phyloP scores from a whole-genome alignment of 1,140 invertebrate genomes.

The Samia ricini region DNA sequence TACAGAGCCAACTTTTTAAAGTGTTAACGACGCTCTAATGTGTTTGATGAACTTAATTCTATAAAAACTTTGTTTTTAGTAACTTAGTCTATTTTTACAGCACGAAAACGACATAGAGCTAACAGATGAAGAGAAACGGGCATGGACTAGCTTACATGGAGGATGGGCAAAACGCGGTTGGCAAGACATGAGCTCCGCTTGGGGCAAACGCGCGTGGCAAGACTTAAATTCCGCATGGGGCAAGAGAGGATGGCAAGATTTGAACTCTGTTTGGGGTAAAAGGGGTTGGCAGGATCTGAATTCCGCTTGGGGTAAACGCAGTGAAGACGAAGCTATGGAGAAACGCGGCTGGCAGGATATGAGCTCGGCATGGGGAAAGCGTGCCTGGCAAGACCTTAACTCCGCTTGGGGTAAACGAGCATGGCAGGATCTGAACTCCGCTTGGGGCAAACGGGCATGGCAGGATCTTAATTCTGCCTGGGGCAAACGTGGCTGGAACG shows the following conservation, averaged over 20 bases:
- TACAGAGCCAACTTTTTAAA: no score
- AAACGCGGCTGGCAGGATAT: constrained; percentile 78
- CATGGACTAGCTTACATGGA: constrained; percentile 54
- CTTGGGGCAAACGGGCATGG: constrained; percentile 82
- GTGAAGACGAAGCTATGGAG: constrained; percentile 18
- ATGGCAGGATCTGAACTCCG: constrained; percentile 80
- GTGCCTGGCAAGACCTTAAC: constrained; percentile 58
- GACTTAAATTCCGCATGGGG: constrained; percentile 80
- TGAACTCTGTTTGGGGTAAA: constrained; percentile 81
- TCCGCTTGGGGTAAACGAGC: constrained; percentile 80
- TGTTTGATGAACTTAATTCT: background rate
- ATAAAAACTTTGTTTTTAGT: background rate
- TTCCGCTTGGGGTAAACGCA: constrained; percentile 80
- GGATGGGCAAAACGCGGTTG: constrained; percentile 79
- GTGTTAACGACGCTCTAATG: no score
- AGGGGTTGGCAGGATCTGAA: constrained; percentile 80
- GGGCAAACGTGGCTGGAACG: constrained; percentile 82
- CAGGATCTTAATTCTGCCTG: constrained; percentile 80
- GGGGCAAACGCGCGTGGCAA: constrained; percentile 81
- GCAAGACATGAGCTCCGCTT: constrained; percentile 79
- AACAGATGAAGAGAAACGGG: constrained; percentile 62
- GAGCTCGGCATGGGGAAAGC: constrained; percentile 79
- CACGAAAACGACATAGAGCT: constrained; percentile 56
- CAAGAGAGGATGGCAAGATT: constrained; percentile 81
- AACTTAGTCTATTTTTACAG: constrained; percentile 29